phyloP scores from a whole-genome alignment of 2,797 vertebrate genomes.

The Acanthornis magna region DNA sequence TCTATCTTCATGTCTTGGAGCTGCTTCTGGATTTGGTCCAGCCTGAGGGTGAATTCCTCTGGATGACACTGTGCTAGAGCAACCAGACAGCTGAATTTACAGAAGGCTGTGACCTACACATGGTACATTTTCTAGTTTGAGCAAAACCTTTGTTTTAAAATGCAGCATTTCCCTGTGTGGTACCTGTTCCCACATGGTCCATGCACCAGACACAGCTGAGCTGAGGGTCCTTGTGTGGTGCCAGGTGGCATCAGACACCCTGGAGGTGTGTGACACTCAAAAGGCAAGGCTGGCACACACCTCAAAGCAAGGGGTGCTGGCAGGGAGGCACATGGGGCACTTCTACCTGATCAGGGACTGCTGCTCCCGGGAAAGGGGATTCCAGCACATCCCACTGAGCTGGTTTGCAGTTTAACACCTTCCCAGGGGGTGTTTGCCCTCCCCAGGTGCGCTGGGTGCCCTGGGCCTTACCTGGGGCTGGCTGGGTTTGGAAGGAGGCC shows the following conservation, averaged over 20 bases:
- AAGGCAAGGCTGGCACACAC: background rate
- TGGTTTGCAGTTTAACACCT: no score
- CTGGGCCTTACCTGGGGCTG: constrained; percentile 61
- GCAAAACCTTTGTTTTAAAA: background rate
- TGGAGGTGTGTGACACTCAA: background rate
- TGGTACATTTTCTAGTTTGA: background rate
- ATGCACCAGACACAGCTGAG: background rate
- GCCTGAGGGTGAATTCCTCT: constrained; percentile 77
- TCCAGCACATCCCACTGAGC: rapidly evolving
- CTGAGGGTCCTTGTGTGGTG: background rate
- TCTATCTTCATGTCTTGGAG: constrained; percentile 79
- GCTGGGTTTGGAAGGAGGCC: constrained; percentile 79
- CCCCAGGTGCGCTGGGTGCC: rapidly evolving
- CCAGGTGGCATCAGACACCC: background rate
- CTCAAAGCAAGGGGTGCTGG: no score
- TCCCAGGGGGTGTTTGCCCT: background rate
- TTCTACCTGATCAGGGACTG: background rate
- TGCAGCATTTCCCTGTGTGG: rapidly evolving
- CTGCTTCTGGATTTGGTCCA: constrained; percentile 81
- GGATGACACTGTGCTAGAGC: constrained; percentile 80
- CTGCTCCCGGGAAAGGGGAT: background rate
- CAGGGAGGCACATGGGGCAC: background rate
- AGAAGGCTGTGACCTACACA: background rate
- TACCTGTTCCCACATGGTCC: rapidly evolving
- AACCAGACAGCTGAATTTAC: background rate